Conservation (phyloP, 2,113 vertebrate species). For the Hippolais icterina region DNA sequence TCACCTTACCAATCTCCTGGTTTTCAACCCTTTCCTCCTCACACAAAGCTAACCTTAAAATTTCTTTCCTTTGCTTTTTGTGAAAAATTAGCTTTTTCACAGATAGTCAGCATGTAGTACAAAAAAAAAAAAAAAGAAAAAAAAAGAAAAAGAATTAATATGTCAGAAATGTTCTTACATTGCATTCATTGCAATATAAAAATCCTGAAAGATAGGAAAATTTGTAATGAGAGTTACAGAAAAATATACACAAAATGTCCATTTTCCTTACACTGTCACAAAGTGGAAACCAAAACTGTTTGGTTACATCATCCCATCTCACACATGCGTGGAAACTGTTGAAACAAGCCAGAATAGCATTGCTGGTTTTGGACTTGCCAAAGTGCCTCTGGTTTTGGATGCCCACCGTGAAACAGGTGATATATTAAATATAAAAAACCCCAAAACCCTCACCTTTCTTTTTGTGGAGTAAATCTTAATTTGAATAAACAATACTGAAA, state of each 20-base stretch:
- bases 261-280: conserved; percentile 17
- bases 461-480: not conserved
- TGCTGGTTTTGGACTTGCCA: not conserved
- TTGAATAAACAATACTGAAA: not conserved
- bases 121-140: not conserved
- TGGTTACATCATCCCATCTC: conserved; percentile 32
- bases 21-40: not conserved
- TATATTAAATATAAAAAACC: not conserved
- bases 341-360: not conserved
- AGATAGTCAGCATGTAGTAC: not conserved
- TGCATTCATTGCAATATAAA: not conserved
- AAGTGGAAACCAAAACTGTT: conserved; percentile 7
- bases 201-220: not conserved
- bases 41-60: not conserved
- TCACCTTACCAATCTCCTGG: not conserved
- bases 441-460: not conserved
- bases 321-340: conserved; percentile 11
- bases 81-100: not conserved
- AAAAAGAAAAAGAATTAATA: not conserved
- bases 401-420: not conserved
- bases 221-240: not conserved
- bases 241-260: conserved; percentile 18
- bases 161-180: not conserved
- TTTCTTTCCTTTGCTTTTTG: not conserved
- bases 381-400: not conserved